Evolutionary conservation across 2,797 vertebrate species (phyloP), one percentile per base, ranked within the genome.

Genomic region (Coregonus ussuriensis): DNA sequence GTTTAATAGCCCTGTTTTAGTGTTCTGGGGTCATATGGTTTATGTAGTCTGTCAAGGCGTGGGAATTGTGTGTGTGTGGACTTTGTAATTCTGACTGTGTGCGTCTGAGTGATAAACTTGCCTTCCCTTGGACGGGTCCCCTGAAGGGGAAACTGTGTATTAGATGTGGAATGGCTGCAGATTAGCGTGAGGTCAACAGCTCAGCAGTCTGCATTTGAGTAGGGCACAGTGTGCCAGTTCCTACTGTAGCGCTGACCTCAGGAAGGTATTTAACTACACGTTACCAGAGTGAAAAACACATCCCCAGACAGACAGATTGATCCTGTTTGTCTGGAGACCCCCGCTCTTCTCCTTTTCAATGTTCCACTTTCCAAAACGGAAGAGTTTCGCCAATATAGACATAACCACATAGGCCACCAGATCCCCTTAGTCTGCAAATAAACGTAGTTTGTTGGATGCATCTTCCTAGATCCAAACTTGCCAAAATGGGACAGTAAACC

Each of bases 111-210:
- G 74, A 51, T 31, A 53, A 33, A 16, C 51, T 52, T 9, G 35
- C n/a, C 41, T 51, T 47, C 3, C 69, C 69, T 85, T 83, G 84
- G 86, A 78, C 83, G 85, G 62, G 74, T 84, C 68, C 74, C 18
- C 74, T 75, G 76, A 82, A 85, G 81, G 84, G 85, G 82, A 87
- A 85, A 88, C 83, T 84, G 87, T 47, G 41, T 85, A 84, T 87
- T 89, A 87, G 89, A 88, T 86, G 79, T 81, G 73, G 89, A 92
- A 86, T 89, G 85, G 86, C 89, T 89, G 88, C 81, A 86, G 91
- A 94, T 93, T 91, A 90, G 91, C 87, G 83, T 91, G 91, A 94
- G 89, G 91, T 93, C 90, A 93, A 88, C 88, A 92, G 89, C 92
- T 93, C 90, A 91, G 91, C 91, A 92, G 88, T 92, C 91, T 89